Base-by-base conservation (phyloP, 2,888 invertebrate genomes). In the Notodromas monacha region DNA sequence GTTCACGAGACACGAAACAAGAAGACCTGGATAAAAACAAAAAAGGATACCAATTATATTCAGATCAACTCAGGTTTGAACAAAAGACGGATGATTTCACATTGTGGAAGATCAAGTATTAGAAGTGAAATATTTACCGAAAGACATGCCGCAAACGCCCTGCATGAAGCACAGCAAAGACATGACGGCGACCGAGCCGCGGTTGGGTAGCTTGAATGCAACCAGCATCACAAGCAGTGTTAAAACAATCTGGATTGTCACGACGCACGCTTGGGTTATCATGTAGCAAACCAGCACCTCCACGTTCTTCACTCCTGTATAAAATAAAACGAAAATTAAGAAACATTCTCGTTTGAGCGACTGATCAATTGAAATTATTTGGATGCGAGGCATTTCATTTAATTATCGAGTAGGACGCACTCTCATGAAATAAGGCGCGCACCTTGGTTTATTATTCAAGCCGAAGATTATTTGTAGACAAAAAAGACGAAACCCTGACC, bases 111-210 rank as follows among this genome's bases (percentile, higher is more conserved):
- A n/a, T n/a, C n/a, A n/a, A n/a, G n/a, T n/a, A n/a, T n/a, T n/a
- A n/a, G n/a, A n/a, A n/a, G n/a, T n/a, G n/a, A n/a, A n/a, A n/a
- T n/a, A 45, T 56, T 54, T 53, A 70, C 86, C 86, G 53, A 81
- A 77, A 45, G 79, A 76, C 86, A 86, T 86, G 40, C 86, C 86
- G 48, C 81, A 79, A 26, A 81, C 61, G 2, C 76, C 84, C 52
- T 84, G 81, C 36, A 81, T 54, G 38, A 86, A 58, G 2, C 81
- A 79, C 16, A 84, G 54, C 38, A 73, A 55, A 36, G 84, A 60
- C 11, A 84, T 79, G 54, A 68, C 68, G 31, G 65, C 56, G 30
- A 84, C 61, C 32, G 76, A 69, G 10, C 86, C 86, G 40, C 72
- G 68, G 45, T 74, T 73, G 47, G 81, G 69, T 30, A 86, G 76